A percentile compares a stretch with the other conserved stretches of the same genome.
phyloP scores from a whole-genome alignment of 1,140 invertebrate genomes.

The Saccostrea glomerata region DNA sequence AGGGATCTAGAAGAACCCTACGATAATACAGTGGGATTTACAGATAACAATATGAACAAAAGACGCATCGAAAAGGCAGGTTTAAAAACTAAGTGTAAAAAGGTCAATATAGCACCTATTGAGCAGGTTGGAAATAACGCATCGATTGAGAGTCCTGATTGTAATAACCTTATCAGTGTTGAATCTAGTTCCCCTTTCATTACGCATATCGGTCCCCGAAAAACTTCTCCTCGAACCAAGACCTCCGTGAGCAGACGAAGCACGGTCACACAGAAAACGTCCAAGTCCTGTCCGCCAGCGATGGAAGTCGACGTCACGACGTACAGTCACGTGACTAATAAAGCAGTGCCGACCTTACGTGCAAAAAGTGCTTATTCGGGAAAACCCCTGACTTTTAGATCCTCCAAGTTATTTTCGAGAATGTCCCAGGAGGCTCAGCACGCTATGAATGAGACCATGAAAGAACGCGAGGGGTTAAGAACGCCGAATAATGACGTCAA shows the following conservation, averaged over 20 bases:
- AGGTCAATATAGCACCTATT: slow-evolving; percentile 18
- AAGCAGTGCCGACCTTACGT: neutral
- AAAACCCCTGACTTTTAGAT: neutral
- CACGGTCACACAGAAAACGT: slow-evolving; percentile 56
- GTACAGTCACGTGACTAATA: neutral
- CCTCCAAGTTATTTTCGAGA: slow-evolving; percentile 59
- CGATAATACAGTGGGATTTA: neutral
- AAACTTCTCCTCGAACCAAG: neutral
- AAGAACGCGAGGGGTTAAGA: slow-evolving; percentile 47
- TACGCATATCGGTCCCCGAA: slow-evolving; percentile 20
- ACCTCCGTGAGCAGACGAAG: slow-evolving; percentile 49
- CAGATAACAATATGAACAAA: slow-evolving; percentile 36
- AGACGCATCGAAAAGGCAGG: slow-evolving; percentile 2
- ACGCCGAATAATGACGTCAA: slow-evolving; percentile 19
- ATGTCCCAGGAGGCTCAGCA: slow-evolving; percentile 68
- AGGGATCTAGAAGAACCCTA: neutral
- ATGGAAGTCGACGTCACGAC: slow-evolving; percentile 33
- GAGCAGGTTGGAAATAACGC: slow-evolving; percentile 34
- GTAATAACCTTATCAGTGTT: neutral
- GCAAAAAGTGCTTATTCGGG: slow-evolving; percentile 40
- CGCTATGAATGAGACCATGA: slow-evolving; percentile 63
- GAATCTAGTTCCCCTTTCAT: slow-evolving; percentile 23
- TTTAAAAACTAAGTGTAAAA: slow-evolving; percentile 35
- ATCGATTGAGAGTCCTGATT: neutral
- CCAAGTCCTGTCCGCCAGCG: slow-evolving; percentile 58